Evolutionary conservation across 1,140 invertebrate genomes (phyloP), one percentile per base, ranked within the genome.

Genomic region (Drosophila paulistorum): DNA sequence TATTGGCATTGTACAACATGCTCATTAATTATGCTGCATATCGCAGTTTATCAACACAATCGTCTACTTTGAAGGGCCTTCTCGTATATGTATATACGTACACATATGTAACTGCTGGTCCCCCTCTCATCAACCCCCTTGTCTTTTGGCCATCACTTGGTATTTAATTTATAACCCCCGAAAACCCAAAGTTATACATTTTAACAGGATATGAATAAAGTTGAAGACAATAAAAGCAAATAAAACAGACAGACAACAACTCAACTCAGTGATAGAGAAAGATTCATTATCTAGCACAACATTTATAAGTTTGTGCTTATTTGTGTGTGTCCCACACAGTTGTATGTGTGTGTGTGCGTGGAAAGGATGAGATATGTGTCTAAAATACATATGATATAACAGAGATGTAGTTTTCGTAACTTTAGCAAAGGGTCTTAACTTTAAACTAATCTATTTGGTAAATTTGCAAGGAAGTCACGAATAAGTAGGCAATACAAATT

Each of bases 151-250:
- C 30, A 60, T 66, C n/a, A 20, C 37, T 68, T 73, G 68, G 84
- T 74, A 89, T 89, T 90, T 89, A 89, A 89, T 89, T 89, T 89
- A 89, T 89, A 89, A 89, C 84, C 81, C 17, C 17, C 80, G 74
- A 80, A 89, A 89, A 82, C 80, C 77, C 80, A 90, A 89, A 89
- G 84, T 89, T 89, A 89, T 89, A 89, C 84, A 89, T 89, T 89
- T 89, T 84, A 89, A 84, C 84, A 89, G 84, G 84, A 89, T 89
- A 89, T 89, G 84, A 89, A 89, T 89, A 89, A 89, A 89, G 84
- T 89, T 89, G 77, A 89, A 90, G 84, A 89, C 85, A 89, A 89
- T 84, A 81, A 89, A 89, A 81, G 85, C 84, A 89, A 89, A 89
- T 89, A 89, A 81, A 69, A 74, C 79, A 87, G 84, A 74, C 84